These are phyloP conservation scores for Halesus radiatus DNA, from an alignment of 1,140 invertebrate species.

Conservation along the genomic window DNA sequence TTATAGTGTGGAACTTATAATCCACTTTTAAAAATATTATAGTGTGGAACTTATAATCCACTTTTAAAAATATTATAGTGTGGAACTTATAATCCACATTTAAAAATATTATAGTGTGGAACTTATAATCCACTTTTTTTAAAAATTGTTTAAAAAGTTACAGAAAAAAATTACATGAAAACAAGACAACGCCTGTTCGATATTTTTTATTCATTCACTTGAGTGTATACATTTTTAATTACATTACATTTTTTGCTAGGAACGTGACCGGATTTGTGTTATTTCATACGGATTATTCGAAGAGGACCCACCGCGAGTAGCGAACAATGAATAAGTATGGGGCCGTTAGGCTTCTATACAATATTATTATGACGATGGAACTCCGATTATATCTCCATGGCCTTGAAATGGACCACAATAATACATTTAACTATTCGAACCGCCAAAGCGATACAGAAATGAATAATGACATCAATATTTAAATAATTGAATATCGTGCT, in stretches of 20 bases:
- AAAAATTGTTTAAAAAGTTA: background rate
- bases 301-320: background rate
- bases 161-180: conserved; percentile 26
- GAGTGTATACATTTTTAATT: background rate
- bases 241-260: conserved; percentile 27
- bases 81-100: too few relatives aligned
- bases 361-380: background rate
- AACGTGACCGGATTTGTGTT: conserved; percentile 21
- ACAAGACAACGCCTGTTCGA: conserved; percentile 26
- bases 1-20: too few relatives aligned
- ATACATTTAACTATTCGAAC: background rate
- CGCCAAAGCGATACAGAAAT: background rate
- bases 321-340: background rate
- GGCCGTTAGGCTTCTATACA: background rate
- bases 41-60: too few relatives aligned
- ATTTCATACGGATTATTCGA: background rate
- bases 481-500: too few relatives aligned
- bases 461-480: conserved; percentile 13
- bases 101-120: too few relatives aligned
- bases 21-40: background rate
- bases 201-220: conserved; percentile 9
- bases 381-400: background rate
- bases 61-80: too few relatives aligned
- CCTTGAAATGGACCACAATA: conserved; percentile 8
- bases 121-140: too few relatives aligned